These are phyloP conservation scores for Leptodactylus fuscus DNA, from an alignment of 2,113 vertebrate species.

Conservation along the genomic window DNA sequence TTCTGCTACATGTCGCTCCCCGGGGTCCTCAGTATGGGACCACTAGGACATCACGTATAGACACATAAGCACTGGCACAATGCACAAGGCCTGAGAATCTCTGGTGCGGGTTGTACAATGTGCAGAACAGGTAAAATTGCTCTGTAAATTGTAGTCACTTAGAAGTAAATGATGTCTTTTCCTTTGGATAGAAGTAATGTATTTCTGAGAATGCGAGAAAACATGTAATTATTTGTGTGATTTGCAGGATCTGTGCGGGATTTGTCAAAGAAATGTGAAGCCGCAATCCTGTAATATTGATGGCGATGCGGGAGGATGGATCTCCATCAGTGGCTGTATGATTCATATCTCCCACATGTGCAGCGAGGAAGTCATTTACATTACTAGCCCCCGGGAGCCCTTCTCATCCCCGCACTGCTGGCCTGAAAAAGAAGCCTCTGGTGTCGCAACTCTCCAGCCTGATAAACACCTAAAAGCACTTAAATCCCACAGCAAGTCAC, in stretches of 20 bases:
- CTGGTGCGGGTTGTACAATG: neutral
- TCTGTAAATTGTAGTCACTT: neutral
- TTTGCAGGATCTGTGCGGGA: neutral
- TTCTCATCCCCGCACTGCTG: too few species aligned
- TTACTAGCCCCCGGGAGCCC: neutral
- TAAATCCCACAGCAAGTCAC: slow-evolving; percentile 23
- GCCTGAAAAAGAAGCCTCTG: slow-evolving; percentile 11
- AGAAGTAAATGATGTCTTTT: neutral
- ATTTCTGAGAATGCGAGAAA: neutral
- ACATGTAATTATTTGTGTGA: slow-evolving; percentile 18
- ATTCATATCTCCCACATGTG: slow-evolving; percentile 28
- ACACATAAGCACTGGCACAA: too few species aligned
- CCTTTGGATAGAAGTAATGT: neutral
- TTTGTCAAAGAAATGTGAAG: slow-evolving; percentile 6
- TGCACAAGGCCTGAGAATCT: neutral
- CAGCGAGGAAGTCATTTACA: slow-evolving; percentile 1
- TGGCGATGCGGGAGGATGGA: neutral
- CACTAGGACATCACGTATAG: too few species aligned
- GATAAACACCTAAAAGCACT: slow-evolving; percentile 44
- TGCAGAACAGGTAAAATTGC: neutral
- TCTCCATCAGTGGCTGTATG: neutral
- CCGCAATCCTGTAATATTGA: slow-evolving; percentile 14
- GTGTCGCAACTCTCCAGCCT: slow-evolving; percentile 23
- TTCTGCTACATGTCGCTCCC: too few species aligned
- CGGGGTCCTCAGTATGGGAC: too few species aligned